Percentiles rank a stretch among this genome's conserved stretches.
Evolutionary conservation across 2,888 invertebrate genomes (phyloP).

Genomic region (Lacanobia oleracea): DNA sequence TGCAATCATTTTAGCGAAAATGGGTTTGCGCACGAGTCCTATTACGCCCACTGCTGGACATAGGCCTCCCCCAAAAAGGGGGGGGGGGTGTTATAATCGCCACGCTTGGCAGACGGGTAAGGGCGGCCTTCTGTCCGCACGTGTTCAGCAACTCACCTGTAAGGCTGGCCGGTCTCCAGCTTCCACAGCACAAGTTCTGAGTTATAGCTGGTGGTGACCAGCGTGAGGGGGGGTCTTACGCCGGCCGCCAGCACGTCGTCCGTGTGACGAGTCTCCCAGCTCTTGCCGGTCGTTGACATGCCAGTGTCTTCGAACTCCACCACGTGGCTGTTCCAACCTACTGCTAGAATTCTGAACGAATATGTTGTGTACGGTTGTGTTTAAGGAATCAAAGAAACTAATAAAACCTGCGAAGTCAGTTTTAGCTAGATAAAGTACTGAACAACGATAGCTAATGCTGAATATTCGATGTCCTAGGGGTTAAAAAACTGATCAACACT

Average conservation of each 20-base stretch:
- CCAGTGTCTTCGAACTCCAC: conserved; percentile 92
- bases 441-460: background rate
- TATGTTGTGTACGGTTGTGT: background rate
- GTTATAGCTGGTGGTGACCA: conserved; percentile 94
- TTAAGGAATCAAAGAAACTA: background rate
- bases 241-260: conserved; percentile 94
- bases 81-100: too few relatives aligned
- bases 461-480: background rate
- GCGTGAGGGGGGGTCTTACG: conserved; percentile 91
- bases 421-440: too few relatives aligned
- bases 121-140: too few relatives aligned
- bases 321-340: conserved; percentile 94
- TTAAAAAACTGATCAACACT: background rate
- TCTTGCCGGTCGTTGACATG: conserved; percentile 90
- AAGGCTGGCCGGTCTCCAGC: conserved; percentile 95
- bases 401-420: background rate
- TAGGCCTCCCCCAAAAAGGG: too few relatives aligned
- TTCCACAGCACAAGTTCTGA: conserved; percentile 96
- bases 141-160: conserved; percentile 77
- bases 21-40: too few relatives aligned
- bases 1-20: background rate
- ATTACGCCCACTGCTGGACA: too few relatives aligned
- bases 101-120: too few relatives aligned
- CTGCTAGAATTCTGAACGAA: conserved; percentile 92
- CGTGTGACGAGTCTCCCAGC: conserved; percentile 93